phyloP scores from a whole-genome alignment of 2,888 invertebrate genomes.

The Tricholauxania praeusta region DNA sequence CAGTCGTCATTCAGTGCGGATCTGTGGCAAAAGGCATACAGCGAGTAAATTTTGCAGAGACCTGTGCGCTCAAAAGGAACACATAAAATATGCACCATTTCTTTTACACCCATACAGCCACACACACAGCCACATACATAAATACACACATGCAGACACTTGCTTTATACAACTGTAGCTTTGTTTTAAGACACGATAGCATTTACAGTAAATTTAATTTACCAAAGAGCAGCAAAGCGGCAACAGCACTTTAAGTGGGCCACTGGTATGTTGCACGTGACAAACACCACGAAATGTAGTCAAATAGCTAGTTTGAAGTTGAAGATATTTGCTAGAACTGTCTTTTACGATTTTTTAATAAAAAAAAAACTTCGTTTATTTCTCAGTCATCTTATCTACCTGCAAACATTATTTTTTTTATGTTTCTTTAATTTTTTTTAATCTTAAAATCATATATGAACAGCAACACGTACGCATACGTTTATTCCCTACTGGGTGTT shows the following conservation, averaged over 20 bases:
- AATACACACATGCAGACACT: background rate
- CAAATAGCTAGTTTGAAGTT: too few species aligned
- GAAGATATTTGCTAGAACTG: too few species aligned
- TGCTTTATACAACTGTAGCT: background rate
- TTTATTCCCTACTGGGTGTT: too few species aligned
- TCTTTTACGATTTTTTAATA: too few species aligned
- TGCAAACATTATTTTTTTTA: too few species aligned
- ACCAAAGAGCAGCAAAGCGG: background rate
- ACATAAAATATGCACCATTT: slow-evolving; percentile 7
- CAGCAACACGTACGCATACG: too few species aligned
- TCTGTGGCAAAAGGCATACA: background rate
- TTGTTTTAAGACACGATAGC: background rate
- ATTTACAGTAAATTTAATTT: slow-evolving; percentile 6
- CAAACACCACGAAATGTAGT: background rate
- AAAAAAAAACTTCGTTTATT: too few species aligned
- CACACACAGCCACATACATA: background rate
- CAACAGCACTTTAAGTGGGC: background rate
- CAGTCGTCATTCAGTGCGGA: background rate
- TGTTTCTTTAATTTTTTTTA: too few species aligned
- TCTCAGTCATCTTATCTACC: too few species aligned
- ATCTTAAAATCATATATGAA: too few species aligned
- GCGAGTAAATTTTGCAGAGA: background rate
- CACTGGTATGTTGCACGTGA: background rate
- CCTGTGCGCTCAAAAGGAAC: background rate
- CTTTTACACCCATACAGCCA: background rate